A percentile compares a stretch with the other conserved stretches of the same genome.
phyloP scores from a whole-genome alignment of 2,113 vertebrate genomes.

The Campylomormyrus numenius region DNA sequence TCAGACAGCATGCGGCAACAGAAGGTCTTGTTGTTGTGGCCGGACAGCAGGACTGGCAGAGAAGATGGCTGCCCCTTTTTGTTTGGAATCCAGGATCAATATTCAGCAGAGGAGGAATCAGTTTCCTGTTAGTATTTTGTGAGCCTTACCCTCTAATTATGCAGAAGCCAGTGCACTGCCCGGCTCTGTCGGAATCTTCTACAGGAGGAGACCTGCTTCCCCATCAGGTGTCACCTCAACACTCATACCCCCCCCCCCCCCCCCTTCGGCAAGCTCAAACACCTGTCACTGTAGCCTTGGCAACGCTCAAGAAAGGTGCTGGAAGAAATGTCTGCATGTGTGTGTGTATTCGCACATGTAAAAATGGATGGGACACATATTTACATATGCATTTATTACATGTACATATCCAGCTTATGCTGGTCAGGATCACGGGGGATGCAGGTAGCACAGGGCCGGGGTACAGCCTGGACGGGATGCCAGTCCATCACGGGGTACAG shows the following conservation, averaged over 20 bases:
- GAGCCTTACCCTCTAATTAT: background rate
- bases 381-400: background rate
- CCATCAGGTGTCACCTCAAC: background rate
- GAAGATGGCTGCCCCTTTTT: background rate
- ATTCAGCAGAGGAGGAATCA: background rate
- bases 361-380: background rate
- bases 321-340: background rate
- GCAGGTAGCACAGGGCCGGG: background rate
- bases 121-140: background rate
- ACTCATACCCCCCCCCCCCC: background rate
- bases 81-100: background rate
- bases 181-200: background rate
- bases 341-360: background rate
- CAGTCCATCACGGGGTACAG: background rate
- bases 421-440: background rate
- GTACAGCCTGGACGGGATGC: background rate
- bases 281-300: background rate
- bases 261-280: background rate
- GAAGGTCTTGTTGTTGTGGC: background rate
- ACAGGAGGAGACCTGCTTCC: background rate
- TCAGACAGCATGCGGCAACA: background rate
- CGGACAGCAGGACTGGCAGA: background rate
- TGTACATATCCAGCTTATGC: background rate
- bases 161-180: background rate
- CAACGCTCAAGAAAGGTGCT: background rate